These are phyloP conservation scores for Plectrocnemia conspersa DNA, from an alignment of 1,140 invertebrate genomes.

Conservation along the genomic window DNA sequence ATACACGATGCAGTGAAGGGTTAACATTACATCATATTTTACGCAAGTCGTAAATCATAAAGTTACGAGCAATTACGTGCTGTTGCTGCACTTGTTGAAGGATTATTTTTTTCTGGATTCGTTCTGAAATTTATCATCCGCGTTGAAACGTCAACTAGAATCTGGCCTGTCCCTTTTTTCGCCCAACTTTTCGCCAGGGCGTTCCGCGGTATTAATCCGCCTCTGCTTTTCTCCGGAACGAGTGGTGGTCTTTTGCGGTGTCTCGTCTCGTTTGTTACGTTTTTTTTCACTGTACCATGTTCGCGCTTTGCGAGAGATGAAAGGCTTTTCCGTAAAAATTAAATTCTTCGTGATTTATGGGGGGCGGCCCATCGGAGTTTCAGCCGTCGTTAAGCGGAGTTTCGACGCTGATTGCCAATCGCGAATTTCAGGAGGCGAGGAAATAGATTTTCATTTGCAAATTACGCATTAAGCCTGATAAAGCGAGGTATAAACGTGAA, in stretches of 20 bases:
- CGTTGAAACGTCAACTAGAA: not conserved
- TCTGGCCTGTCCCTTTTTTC: not conserved
- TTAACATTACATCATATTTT: no score
- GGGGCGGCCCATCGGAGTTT: no score
- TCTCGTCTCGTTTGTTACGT: slow-evolving; percentile 1
- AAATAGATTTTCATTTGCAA: no score
- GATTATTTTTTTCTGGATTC: no score
- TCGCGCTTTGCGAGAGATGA: not conserved
- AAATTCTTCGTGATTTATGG: slow-evolving; percentile 1
- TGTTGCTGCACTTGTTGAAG: no score
- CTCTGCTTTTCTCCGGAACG: no score
- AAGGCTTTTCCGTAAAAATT: not conserved
- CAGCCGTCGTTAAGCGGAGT: not conserved
- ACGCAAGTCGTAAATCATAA: no score
- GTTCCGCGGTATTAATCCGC: not conserved
- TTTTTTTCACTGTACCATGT: slow-evolving; percentile 2
- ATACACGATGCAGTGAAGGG: no score
- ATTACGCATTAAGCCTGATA: no score
- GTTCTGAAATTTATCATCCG: slow-evolving; percentile 6
- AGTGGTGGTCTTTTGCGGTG: not conserved
- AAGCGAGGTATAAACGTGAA: no score
- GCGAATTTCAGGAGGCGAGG: not conserved
- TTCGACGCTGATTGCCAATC: not conserved
- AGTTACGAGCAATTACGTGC: no score
- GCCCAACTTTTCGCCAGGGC: not conserved